Evolutionary conservation across 2,113 vertebrate genomes (phyloP), one percentile per base, ranked within the genome.

Genomic region (Amazona vittata): DNA sequence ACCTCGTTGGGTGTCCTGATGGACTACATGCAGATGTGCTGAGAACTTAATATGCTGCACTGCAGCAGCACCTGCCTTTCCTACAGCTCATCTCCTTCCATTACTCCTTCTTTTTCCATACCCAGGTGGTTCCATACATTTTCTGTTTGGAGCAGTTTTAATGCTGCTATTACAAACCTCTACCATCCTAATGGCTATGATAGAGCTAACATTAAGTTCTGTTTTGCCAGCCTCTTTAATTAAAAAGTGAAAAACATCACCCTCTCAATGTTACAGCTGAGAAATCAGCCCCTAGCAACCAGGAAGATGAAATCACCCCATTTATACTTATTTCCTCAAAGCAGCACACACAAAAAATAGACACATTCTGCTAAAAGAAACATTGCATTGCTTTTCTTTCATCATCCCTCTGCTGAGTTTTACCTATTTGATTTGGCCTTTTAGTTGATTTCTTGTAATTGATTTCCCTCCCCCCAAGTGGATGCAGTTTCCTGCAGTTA

Each of bases 361-460:
- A 43, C 10, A 57, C 0, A 0, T 74, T 82, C 8, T 64, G 46
- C 78, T 64, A 85, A 96, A 75, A 95, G 28, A 60, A 70, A 49
- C 22, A 65, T 35, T 52, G 53, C 7, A 55, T 39, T 80, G 21
- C 11, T 64, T 93, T 10, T 17, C 64, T 88, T 57, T 91, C 71
- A 86, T 93, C 31, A 43, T 84, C 26, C 19, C 39, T 15, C 41
- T 85, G 59, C 52, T 75, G 81, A 62, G 20, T 75, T 71, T 96
- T 73, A 89, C 69, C 67, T 57, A 81, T 93, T 86, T 93, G 29
- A 91, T 85, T 95, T 92, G 49, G 35, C 39, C 29, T 78, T 89
- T 93, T 31, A 83, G 83, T 59, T 22, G 60, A 64, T 55, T 35
- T 69, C 35, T 63, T n/a, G 9, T 79, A 94, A 95, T 83, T 90